These are phyloP conservation scores for Gymnocypris eckloni DNA, from an alignment of 2,797 vertebrate genomes.

Conservation along the genomic window DNA sequence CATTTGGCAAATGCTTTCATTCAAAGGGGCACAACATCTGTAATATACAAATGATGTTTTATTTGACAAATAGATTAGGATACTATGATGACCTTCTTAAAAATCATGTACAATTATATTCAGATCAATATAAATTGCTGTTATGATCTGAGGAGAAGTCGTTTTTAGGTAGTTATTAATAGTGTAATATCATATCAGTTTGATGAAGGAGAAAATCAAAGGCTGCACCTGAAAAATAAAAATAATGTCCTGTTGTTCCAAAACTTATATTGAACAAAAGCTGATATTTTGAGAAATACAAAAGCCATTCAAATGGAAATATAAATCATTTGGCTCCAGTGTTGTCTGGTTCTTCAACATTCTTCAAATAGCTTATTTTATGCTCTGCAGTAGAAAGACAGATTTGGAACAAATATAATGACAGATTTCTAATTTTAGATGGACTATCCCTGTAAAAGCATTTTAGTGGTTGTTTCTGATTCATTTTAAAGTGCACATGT, in stretches of 20 bases:
- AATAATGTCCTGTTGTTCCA: neutral
- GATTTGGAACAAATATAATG: neutral
- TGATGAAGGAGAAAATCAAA: neutral
- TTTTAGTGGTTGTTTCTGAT: neutral
- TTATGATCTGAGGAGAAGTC: neutral
- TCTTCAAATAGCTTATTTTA: neutral
- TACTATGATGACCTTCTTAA: neutral
- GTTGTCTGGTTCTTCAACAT: neutral
- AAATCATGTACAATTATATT: neutral
- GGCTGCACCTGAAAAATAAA: neutral
- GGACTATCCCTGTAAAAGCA: neutral
- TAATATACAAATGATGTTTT: neutral
- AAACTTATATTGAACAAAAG: neutral
- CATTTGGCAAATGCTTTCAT: neutral
- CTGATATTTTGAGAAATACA: neutral
- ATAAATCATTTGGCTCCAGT: neutral
- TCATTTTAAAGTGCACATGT: neutral
- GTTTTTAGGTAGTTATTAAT: neutral
- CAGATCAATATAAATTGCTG: neutral
- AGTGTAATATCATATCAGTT: neutral
- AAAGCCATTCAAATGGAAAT: neutral
- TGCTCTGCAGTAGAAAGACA: neutral
- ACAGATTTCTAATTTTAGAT: neutral
- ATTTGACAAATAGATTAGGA: too few species aligned
- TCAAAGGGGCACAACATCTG: neutral